These are phyloP conservation scores for Loxodonta africana DNA, from an alignment of 2,113 vertebrate genomes.

Conservation along the genomic window DNA sequence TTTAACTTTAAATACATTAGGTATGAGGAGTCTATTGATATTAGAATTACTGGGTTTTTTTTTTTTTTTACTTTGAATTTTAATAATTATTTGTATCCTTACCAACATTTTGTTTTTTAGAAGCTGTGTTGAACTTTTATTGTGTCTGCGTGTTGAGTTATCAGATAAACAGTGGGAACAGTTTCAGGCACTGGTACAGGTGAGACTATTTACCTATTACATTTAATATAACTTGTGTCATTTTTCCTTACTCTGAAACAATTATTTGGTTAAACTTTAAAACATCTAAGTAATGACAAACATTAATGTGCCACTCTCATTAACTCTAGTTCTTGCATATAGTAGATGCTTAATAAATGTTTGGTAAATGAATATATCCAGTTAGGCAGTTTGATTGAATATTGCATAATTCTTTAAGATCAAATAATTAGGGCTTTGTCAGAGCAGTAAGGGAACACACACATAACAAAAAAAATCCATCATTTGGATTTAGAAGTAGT, in stretches of 20 bases:
- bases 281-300: slow-evolving; percentile 1
- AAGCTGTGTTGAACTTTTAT: slow-evolving; percentile 97
- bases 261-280: slow-evolving; percentile 53
- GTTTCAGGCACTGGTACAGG: slow-evolving; percentile 95
- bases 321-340: not conserved
- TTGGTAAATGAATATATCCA: slow-evolving; percentile 38
- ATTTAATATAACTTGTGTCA: slow-evolving; percentile 20
- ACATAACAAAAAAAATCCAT: slow-evolving; percentile 20
- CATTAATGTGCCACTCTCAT: slow-evolving; percentile 38
- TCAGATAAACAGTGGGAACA: slow-evolving; percentile 93
- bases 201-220: slow-evolving; percentile 84
- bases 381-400: slow-evolving; percentile 45
- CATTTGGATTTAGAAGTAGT: slow-evolving; percentile 58
- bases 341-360: slow-evolving; percentile 17
- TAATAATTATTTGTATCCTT: slow-evolving; percentile 60
- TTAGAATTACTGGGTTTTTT: slow-evolving; percentile 52
- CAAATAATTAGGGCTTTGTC: slow-evolving; percentile 26
- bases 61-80: slow-evolving; percentile 65
- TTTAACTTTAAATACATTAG: slow-evolving; percentile 56
- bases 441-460: slow-evolving; percentile 52
- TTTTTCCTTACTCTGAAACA: slow-evolving; percentile 50
- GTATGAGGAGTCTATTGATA: not conserved
- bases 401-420: not conserved
- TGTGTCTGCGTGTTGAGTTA: slow-evolving; percentile 94
- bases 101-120: slow-evolving; percentile 87